phyloP scores from a whole-genome alignment of 2,888 invertebrate species.

The Chloroclystis v-ata region DNA sequence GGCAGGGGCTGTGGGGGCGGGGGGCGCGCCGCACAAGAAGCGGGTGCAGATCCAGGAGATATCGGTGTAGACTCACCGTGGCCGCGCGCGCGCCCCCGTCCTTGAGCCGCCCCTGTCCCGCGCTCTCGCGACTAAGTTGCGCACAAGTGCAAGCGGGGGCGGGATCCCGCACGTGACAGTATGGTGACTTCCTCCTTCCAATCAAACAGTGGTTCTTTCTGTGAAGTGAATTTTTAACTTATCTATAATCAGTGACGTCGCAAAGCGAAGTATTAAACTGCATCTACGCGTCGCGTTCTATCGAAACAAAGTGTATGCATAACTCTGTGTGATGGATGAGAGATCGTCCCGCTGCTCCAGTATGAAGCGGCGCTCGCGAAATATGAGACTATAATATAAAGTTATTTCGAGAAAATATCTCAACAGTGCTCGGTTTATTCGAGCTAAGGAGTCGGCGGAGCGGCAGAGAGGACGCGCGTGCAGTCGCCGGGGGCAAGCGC shows the following conservation, averaged over 20 bases:
- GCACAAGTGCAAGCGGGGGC: no score
- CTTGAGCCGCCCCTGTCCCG: neutral
- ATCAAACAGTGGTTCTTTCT: no score
- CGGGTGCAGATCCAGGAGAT: constrained; percentile 89
- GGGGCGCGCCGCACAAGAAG: constrained; percentile 80
- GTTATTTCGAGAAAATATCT: neutral
- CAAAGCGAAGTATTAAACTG: no score
- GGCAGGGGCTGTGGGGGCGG: constrained; percentile 50
- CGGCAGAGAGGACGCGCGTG: constrained; percentile 11
- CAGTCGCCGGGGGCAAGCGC: constrained; percentile 9
- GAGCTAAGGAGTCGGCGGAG: constrained; percentile 5
- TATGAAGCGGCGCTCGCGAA: constrained; percentile 6
- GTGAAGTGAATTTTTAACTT: no score
- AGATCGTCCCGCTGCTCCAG: neutral
- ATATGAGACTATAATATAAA: constrained; percentile 4
- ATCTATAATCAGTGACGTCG: no score
- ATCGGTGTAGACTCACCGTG: constrained; percentile 87
- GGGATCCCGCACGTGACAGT: no score
- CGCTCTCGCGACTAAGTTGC: no score
- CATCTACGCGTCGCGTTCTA: no score
- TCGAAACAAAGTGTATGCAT: no score
- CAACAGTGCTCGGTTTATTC: constrained; percentile 4
- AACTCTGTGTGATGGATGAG: no score
- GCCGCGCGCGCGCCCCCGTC: neutral
- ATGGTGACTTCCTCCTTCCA: no score